phyloP scores from a whole-genome alignment of 2,888 invertebrate genomes.

The Melanargia galathea region DNA sequence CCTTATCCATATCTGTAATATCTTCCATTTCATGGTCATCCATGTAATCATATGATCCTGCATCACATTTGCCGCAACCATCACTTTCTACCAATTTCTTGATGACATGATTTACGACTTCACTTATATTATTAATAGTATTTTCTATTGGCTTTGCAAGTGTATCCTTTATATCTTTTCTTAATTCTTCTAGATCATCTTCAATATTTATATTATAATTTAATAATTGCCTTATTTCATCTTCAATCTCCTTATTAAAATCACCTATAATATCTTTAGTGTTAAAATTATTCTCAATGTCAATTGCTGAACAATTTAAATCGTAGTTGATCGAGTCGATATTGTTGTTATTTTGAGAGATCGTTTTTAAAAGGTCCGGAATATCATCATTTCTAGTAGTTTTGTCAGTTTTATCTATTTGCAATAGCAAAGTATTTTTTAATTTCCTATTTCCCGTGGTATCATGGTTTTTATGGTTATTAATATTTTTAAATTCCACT shows the following conservation, averaged over 20 bases:
- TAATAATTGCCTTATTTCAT: constrained; percentile 79
- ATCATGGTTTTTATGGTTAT: constrained; percentile 47
- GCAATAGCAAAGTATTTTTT: constrained; percentile 45
- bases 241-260: constrained; percentile 83
- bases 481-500: constrained; percentile 49
- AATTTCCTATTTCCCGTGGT: constrained; percentile 72
- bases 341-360: constrained; percentile 70
- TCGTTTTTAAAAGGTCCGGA: constrained; percentile 72
- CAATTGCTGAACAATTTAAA: constrained; percentile 62
- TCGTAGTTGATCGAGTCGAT: constrained; percentile 55
- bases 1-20: constrained; percentile 58
- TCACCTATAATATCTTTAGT: constrained; percentile 81
- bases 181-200: constrained; percentile 73
- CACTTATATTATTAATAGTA: constrained; percentile 78
- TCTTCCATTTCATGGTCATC: constrained; percentile 46
- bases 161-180: constrained; percentile 76
- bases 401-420: constrained; percentile 41
- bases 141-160: constrained; percentile 77
- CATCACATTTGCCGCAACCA: constrained; percentile 49
- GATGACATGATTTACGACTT: constrained; percentile 78
- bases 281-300: constrained; percentile 75
- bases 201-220: constrained; percentile 76
- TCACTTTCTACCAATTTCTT: constrained; percentile 72
- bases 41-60: constrained; percentile 40
- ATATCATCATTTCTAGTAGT: constrained; percentile 62